Conservation (phyloP, 2,888 invertebrate genomes). For the Electrophaes corylata region DNA sequence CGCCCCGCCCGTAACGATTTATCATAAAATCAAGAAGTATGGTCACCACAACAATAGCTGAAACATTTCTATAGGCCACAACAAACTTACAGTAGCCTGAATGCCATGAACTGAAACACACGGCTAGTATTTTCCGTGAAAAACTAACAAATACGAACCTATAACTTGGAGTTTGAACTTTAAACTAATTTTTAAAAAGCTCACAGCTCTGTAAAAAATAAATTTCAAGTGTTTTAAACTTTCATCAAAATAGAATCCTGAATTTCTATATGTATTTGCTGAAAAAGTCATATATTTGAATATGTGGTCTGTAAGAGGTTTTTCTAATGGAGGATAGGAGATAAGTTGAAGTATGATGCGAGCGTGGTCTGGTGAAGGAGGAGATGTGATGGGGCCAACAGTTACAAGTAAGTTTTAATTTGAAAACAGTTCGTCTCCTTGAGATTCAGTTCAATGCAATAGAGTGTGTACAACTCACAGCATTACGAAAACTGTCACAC, state of each 20-base stretch:
- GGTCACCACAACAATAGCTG: slow-evolving; percentile 37
- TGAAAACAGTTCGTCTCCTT: no score
- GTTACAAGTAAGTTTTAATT: slow-evolving; percentile 64
- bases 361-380: slow-evolving; percentile 66
- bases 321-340: slow-evolving; percentile 14
- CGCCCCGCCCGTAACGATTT: slow-evolving; percentile 11
- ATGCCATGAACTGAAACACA: slow-evolving; percentile 56
- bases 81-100: slow-evolving; percentile 66
- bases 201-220: no score
- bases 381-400: slow-evolving; percentile 72
- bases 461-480: no score
- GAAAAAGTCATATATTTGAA: background rate
- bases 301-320: slow-evolving; percentile 12
- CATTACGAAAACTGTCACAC: no score
- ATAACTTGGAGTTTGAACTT: background rate
- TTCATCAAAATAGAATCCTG: background rate
- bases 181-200: background rate
- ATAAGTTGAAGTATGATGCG: slow-evolving; percentile 54
- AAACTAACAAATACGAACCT: slow-evolving; percentile 8
- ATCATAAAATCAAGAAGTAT: slow-evolving; percentile 28
- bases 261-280: background rate
- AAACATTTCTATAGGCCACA: slow-evolving; percentile 37
- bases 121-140: slow-evolving; percentile 24
- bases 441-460: no score
- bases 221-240: no score